A percentile compares a stretch with the other conserved stretches of the same genome.
These are phyloP conservation scores for Chalcosyrphus nemorum DNA, from an alignment of 2,888 invertebrate genomes.

Conservation along the genomic window DNA sequence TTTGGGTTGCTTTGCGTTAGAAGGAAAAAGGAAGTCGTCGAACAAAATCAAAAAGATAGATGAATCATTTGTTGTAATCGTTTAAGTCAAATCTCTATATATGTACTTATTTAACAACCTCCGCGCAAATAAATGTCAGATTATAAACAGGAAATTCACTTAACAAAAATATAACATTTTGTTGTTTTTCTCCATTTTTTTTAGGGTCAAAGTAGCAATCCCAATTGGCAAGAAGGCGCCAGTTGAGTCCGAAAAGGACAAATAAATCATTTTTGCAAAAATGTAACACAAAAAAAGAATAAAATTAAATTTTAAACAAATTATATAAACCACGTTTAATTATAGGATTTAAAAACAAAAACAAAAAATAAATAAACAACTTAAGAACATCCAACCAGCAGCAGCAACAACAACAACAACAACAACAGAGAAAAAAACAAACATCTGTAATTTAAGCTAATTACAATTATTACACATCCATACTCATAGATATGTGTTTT, in stretches of 20 bases:
- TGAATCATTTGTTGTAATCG: no score
- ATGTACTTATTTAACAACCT: no score
- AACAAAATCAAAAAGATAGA: no score
- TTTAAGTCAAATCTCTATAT: no score
- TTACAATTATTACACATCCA: conserved; percentile 72
- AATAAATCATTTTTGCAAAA: conserved; percentile 83
- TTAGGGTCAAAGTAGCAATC: conserved; percentile 93
- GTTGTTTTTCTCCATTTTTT: conserved; percentile 56
- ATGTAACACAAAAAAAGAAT: conserved; percentile 43
- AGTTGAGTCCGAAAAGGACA: conserved; percentile 91
- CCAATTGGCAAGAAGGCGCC: conserved; percentile 94
- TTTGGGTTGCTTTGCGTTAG: no score
- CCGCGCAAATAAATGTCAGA: conserved; percentile 22
- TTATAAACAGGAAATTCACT: not conserved
- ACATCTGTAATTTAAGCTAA: conserved; percentile 63
- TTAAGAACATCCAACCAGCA: conserved; percentile 73
- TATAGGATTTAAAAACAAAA: conserved; percentile 49
- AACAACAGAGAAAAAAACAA: conserved; percentile 38
- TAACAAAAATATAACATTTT: not conserved
- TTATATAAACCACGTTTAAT: conserved; percentile 58
- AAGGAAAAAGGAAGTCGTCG: no score
- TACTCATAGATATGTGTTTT: conserved; percentile 77
- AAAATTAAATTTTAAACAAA: conserved; percentile 48
- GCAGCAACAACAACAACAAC: conserved; percentile 72
- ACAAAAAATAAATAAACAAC: conserved; percentile 33